Base-by-base conservation (phyloP, 2,797 vertebrate genomes). In the Eremophila alpestris region DNA sequence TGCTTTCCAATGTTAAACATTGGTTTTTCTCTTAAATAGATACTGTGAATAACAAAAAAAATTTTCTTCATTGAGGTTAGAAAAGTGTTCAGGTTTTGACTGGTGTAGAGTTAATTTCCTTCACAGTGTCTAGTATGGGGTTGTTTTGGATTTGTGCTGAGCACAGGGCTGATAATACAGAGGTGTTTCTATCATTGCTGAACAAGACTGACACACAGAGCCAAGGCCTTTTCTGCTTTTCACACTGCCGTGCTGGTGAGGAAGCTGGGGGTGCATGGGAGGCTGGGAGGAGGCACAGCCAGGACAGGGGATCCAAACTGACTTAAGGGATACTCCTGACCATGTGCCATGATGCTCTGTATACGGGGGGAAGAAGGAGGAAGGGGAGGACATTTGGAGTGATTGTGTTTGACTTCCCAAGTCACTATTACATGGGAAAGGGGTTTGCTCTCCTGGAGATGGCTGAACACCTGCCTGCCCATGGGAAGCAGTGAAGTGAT, bases 31-130 rank as follows among this genome's bases (percentile, higher is more conserved):
- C 30, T 80, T 85, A 79, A 69, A 70, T 63, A 81, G 52, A 92
- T 49, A 89, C 13, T 89, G 38, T 90, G 74, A 93, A 97, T 86
- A 41, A 41, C 11, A 96, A 96, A 95, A 85, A 90, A 95, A 94
- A 75, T 85, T 0, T 34, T 43, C 26, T 62, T 24, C 48, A 51
- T 11, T 81, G n/a, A 55, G 7, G 36, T 16, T 82, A 70, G 19
- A 20, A 17, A 58, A 41, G 8, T 73, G 20, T 13, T 26, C 29
- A 48, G 32, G 14, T 51, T 60, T 69, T 51, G 16, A 24, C 38
- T 60, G 13, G 5, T 30, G 32, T 41, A 26, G 13, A 41, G 16
- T 41, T 41, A 17, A 56, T 49, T 83, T 65, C 45, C 43, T 49
- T 41, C 32, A 20, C 16, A 34, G 13, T 17, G 7, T 10, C 51